phyloP scores from a whole-genome alignment of 2,888 invertebrate species.

The Micropterix aruncella region DNA sequence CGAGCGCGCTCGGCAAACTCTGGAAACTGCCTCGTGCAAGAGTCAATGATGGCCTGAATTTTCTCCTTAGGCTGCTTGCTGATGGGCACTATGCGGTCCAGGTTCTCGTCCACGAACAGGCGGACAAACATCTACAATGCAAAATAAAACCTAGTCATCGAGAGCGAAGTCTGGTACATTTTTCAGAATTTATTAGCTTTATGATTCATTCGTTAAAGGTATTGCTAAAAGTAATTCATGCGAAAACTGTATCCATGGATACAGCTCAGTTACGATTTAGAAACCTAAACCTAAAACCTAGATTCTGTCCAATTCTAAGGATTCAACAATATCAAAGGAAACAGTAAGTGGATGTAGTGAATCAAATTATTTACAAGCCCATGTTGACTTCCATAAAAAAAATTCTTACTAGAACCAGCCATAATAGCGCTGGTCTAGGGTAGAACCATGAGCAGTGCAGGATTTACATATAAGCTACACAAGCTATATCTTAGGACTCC shows the following conservation, averaged over 20 bases:
- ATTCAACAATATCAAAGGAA: too few species aligned
- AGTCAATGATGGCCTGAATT: conserved; percentile 94
- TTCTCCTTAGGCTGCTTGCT: conserved; percentile 97
- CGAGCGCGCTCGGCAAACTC: conserved; percentile 92
- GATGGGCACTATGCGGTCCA: conserved; percentile 92
- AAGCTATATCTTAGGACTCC: too few species aligned
- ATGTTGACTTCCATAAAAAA: too few species aligned
- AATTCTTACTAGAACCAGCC: too few species aligned
- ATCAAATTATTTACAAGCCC: too few species aligned
- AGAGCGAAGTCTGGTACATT: conserved; percentile 2
- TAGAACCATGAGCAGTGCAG: too few species aligned
- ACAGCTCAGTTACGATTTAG: conserved; percentile 4
- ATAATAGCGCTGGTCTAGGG: too few species aligned
- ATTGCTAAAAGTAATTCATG: neutral
- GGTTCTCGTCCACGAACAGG: conserved; percentile 90
- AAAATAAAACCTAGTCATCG: conserved; percentile 4
- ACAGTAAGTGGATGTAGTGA: too few species aligned
- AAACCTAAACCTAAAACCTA: too few species aligned
- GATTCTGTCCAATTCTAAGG: too few species aligned
- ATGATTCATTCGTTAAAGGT: neutral
- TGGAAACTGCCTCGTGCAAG: conserved; percentile 92
- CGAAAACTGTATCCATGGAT: neutral
- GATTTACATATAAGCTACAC: too few species aligned
- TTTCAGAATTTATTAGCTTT: conserved; percentile 13
- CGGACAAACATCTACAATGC: conserved; percentile 89